phyloP scores from a whole-genome alignment of 2,797 vertebrate genomes.

The Malacoctenus gilli region DNA sequence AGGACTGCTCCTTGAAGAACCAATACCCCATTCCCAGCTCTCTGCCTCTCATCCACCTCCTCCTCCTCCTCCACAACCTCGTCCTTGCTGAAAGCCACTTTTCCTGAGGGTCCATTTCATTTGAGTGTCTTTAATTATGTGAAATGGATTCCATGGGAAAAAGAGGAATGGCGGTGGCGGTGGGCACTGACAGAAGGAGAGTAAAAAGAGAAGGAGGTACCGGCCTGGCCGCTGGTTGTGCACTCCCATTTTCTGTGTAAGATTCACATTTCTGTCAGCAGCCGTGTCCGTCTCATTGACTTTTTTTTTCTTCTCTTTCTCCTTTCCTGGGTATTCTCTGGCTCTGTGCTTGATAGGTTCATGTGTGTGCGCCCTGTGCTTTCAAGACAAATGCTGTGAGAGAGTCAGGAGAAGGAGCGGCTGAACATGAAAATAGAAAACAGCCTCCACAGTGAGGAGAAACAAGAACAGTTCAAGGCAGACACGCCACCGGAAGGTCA shows the following conservation, averaged over 20 bases:
- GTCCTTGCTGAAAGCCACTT: constrained; percentile 92
- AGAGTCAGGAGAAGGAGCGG: constrained; percentile 17
- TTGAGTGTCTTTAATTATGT: constrained; percentile 95
- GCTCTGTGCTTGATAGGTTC: constrained; percentile 49
- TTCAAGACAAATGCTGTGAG: constrained; percentile 45
- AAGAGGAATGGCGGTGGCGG: constrained; percentile 67
- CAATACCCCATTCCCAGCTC: constrained; percentile 82
- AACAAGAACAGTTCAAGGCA: constrained; percentile 20
- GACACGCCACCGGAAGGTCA: constrained; percentile 11
- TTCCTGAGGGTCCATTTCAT: constrained; percentile 94
- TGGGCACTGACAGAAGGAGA: constrained; percentile 58
- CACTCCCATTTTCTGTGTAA: constrained; percentile 53
- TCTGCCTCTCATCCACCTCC: constrained; percentile 61
- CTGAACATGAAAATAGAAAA: constrained; percentile 36
- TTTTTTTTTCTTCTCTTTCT: constrained; percentile 39
- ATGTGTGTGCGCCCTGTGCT: constrained; percentile 10
- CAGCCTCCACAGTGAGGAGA: constrained; percentile 20
- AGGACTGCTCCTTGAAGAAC: constrained; percentile 87
- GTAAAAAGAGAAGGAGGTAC: constrained; percentile 30
- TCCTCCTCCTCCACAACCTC: constrained; percentile 71
- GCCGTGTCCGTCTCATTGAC: constrained; percentile 64
- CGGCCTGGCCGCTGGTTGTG: constrained; percentile 46
- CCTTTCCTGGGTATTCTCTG: constrained; percentile 53
- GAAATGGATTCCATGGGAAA: constrained; percentile 90
- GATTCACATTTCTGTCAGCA: constrained; percentile 74